Conservation (phyloP, 1,140 invertebrate species). For the Drosophila lowei region DNA sequence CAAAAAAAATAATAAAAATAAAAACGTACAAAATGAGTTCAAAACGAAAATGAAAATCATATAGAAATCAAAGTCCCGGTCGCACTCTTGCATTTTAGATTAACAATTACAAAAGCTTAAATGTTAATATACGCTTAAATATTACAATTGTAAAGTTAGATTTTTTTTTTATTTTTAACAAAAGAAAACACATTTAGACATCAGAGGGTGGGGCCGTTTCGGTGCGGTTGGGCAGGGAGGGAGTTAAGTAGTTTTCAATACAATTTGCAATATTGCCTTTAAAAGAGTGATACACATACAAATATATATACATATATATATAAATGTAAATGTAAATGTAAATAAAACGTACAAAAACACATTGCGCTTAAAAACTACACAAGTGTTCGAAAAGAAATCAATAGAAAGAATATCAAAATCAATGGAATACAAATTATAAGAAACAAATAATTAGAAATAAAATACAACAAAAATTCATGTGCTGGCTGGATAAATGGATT, state of each 20-base stretch:
- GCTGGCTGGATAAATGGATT: not conserved
- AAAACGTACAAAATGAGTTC: slow-evolving; percentile 16
- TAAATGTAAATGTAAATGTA: no score
- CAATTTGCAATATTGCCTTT: slow-evolving; percentile 11
- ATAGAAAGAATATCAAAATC: slow-evolving; percentile 5
- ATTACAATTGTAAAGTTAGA: slow-evolving; percentile 68
- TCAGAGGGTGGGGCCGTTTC: not conserved
- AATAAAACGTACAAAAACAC: no score
- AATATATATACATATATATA: no score
- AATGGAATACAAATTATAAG: slow-evolving; percentile 5
- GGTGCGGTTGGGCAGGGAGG: slow-evolving; percentile 1
- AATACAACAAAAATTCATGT: slow-evolving; percentile 29
- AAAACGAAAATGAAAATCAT: slow-evolving; percentile 14
- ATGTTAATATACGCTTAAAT: slow-evolving; percentile 75
- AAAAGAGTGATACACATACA: no score
- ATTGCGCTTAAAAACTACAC: no score
- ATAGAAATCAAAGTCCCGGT: slow-evolving; percentile 12
- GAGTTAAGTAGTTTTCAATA: not conserved
- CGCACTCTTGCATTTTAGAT: slow-evolving; percentile 32
- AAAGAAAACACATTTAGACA: slow-evolving; percentile 42
- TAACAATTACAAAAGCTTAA: slow-evolving; percentile 72
- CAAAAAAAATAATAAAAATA: slow-evolving; percentile 1
- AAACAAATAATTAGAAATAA: slow-evolving; percentile 9
- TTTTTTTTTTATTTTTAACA: slow-evolving; percentile 31
- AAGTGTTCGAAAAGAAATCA: not conserved